Evolutionary conservation across 1,140 invertebrate species (phyloP).

Genomic region (Drosophila watanabei): DNA sequence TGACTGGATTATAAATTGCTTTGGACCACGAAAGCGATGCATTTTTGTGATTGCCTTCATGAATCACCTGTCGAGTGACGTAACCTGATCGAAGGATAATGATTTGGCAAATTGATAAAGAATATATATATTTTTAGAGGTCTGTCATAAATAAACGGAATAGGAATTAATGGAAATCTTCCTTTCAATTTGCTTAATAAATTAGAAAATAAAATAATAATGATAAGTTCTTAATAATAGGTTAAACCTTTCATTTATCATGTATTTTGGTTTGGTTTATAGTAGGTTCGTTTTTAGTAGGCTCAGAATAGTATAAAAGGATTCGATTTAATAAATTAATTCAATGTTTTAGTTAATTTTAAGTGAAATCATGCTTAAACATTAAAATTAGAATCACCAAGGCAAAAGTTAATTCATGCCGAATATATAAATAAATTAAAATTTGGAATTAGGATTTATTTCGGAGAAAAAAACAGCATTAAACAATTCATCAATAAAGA

Average conservation of each 20-base stretch:
- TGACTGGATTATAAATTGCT: conserved; percentile 48
- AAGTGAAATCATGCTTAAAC: conserved; percentile 2
- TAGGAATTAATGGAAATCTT: neutral
- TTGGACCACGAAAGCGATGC: conserved; percentile 50
- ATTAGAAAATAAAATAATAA: neutral
- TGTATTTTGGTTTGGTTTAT: neutral
- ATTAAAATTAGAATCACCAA: neutral
- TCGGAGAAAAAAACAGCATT: neutral
- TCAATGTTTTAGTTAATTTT: neutral
- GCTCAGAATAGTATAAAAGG: no score
- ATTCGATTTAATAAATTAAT: neutral
- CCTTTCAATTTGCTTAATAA: neutral
- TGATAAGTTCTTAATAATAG: neutral
- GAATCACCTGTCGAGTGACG: conserved; percentile 46
- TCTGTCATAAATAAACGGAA: conserved; percentile 2
- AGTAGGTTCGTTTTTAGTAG: neutral
- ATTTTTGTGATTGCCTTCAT: conserved; percentile 42
- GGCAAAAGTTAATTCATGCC: conserved; percentile 10
- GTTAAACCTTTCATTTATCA: neutral
- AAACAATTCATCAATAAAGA: neutral
- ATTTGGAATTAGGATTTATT: neutral
- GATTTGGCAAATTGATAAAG: conserved; percentile 4
- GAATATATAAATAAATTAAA: neutral
- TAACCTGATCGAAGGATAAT: conserved; percentile 18
- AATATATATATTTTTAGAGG: neutral